phyloP scores from a whole-genome alignment of 2,113 vertebrate genomes.

The Procavia capensis region DNA sequence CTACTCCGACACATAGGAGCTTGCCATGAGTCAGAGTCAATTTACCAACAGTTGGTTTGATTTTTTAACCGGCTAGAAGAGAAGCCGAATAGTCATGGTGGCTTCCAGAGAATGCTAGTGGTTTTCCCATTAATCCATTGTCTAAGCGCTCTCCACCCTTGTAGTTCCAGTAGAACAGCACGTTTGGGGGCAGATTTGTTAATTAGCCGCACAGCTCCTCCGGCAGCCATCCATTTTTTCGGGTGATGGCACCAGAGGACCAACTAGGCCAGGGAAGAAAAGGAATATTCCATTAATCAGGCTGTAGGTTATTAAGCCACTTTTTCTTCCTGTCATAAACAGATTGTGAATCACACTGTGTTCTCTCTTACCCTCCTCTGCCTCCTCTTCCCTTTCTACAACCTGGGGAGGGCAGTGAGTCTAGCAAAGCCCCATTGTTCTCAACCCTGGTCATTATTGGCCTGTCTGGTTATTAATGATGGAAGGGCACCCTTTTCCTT shows the following conservation, averaged over 20 bases:
- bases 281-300: slow-evolving; percentile 62
- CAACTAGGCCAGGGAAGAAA: slow-evolving; percentile 1
- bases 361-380: slow-evolving; percentile 3
- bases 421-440: neutral
- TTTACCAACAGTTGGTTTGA: neutral
- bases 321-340: slow-evolving; percentile 65
- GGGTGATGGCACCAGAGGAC: neutral
- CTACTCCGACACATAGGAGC: neutral
- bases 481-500: neutral
- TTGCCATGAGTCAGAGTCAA: neutral
- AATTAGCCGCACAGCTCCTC: neutral
- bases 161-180: neutral
- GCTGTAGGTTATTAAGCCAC: slow-evolving; percentile 56
- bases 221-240: neutral
- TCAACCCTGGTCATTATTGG: neutral
- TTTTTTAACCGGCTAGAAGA: neutral
- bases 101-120: neutral
- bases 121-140: neutral
- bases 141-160: neutral
- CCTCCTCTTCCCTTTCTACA: neutral
- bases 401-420: neutral
- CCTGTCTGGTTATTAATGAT: neutral
- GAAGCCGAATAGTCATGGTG: neutral
- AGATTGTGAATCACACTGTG: slow-evolving; percentile 27
- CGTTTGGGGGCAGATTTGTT: neutral